Base-by-base conservation (phyloP, 53 echinoderm and acorn worm species). In the Stichopus horrens region DNA sequence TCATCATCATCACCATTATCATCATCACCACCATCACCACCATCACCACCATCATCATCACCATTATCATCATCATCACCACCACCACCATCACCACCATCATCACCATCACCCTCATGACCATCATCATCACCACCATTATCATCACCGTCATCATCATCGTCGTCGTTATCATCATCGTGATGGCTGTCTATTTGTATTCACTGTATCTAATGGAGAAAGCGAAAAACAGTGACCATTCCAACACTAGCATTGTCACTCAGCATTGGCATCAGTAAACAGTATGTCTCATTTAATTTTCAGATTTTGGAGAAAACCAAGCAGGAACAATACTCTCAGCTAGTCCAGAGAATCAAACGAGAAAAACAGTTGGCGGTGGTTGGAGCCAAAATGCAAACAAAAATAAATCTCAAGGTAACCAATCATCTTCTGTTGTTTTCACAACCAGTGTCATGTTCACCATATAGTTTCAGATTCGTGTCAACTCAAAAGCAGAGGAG, bases 361-460 rank as follows among this genome's bases (percentile, higher is more conserved):
- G 94, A 94, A 67, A 92, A 88, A 79, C 91, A 97, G 76, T 89
- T 97, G 55, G 92, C 82, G 8, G 88, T 97, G 16, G 91, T 97
- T 9, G 95, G 91, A 58, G 88, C 94, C 57, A 97, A 97, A 81
- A 97, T 97, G 97, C 90, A 94, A 52, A 76, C 94, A 20, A 95
- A 96, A 66, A 87, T 77, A 68, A 82, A 90, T 55, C 53, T 77
- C 21, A 92, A 94, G 88, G 97, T 97, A 52, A 90, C 9, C 16
- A 63, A 63, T 63, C 37, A 37, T 37, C 37, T 0, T 37, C 37
- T 37, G 1, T 37, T 37, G 37, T 37, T 0, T 37, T 37, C 37
- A 37, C 37, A 37, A 1, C 37, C 37, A 1, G 1, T 37, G 0
- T 37, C 37, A 37, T 37, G 37, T 37, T 37, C 37, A 37, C 37